phyloP scores from a whole-genome alignment of 2,888 invertebrate species.

The Andrena flavipes region DNA sequence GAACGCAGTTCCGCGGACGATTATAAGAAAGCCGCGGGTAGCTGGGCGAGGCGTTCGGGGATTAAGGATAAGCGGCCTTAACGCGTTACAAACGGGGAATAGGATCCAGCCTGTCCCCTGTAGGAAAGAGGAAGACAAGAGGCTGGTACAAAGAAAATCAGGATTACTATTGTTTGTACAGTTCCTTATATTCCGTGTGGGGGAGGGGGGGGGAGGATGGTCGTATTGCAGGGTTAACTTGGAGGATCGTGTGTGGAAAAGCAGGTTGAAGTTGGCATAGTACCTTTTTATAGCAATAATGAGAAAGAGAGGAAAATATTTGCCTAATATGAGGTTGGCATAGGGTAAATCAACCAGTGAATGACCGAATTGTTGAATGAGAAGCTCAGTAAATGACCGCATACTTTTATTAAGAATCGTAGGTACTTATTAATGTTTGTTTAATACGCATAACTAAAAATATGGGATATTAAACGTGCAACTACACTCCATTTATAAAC shows the following conservation, averaged over 20 bases:
- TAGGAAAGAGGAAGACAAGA: not conserved
- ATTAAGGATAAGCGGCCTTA: slow-evolving; percentile 20
- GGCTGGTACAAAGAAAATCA: not conserved
- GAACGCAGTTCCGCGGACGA: not conserved
- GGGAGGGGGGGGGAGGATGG: no score
- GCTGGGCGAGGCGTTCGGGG: not conserved
- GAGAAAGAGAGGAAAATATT: not conserved
- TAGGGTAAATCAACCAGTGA: no score
- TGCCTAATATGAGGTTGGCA: no score
- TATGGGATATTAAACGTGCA: no score
- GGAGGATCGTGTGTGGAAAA: not conserved
- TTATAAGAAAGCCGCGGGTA: not conserved
- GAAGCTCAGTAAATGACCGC: no score
- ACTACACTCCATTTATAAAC: no score
- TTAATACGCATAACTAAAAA: no score
- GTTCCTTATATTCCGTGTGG: not conserved
- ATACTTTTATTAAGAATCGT: no score
- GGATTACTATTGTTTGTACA: slow-evolving; percentile 6
- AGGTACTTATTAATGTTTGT: no score
- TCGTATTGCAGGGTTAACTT: not conserved
- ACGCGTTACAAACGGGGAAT: not conserved
- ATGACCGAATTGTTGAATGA: no score
- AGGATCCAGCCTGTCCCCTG: not conserved
- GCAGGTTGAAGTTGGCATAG: not conserved
- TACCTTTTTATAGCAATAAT: not conserved